A percentile compares a stretch with the other conserved stretches of the same genome.
phyloP scores from a whole-genome alignment of 2,888 invertebrate species.

The Hirtodrosophila cameraria region DNA sequence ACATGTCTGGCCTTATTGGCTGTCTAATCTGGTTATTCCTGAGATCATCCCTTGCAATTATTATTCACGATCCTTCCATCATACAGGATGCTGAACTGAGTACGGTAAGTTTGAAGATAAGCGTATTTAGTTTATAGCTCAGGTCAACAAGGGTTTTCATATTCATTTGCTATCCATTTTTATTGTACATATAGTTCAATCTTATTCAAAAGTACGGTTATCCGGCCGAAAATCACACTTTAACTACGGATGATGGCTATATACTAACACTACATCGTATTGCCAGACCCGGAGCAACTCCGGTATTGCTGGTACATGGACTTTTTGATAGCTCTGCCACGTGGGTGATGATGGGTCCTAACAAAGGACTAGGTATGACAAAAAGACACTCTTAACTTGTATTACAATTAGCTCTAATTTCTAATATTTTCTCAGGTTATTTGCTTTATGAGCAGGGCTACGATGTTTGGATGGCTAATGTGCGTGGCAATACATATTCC shows the following conservation, averaged over 20 bases:
- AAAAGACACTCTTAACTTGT: no score
- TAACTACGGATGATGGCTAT: constrained; percentile 91
- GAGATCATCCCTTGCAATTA: neutral
- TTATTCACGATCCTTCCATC: constrained; percentile 5
- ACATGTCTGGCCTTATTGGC: constrained; percentile 5
- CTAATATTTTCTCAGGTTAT: constrained; percentile 64
- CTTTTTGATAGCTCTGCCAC: constrained; percentile 89
- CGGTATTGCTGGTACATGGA: constrained; percentile 89
- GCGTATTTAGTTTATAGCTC: no score
- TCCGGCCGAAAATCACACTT: constrained; percentile 87
- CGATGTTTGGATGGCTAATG: constrained; percentile 93
- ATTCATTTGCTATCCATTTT: no score
- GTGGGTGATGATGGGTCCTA: constrained; percentile 90
- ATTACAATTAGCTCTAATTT: neutral
- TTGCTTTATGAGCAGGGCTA: constrained; percentile 88
- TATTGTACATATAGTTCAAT: no score
- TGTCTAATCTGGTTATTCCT: constrained; percentile 11
- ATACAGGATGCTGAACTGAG: constrained; percentile 31
- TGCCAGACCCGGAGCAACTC: constrained; percentile 85
- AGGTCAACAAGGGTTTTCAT: no score
- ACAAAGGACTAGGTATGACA: constrained; percentile 87
- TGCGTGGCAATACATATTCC: constrained; percentile 89
- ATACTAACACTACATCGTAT: constrained; percentile 91
- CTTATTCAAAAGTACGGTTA: constrained; percentile 87
- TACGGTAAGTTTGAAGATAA: constrained; percentile 6